phyloP scores from a whole-genome alignment of 2,113 vertebrate genomes.

The Sarotherodon lohbergeri region DNA sequence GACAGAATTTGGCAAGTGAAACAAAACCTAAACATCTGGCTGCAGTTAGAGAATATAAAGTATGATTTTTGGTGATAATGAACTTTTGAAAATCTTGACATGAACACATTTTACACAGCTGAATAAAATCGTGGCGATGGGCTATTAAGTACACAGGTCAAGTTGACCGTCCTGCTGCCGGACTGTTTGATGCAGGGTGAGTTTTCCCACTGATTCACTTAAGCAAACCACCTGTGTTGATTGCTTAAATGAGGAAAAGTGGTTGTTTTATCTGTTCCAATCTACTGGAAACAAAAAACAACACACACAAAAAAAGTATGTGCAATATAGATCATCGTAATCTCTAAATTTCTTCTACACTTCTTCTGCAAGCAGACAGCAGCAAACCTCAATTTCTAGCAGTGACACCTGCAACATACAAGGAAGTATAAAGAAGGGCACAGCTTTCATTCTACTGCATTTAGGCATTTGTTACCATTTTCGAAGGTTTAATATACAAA shows the following conservation, averaged over 20 bases:
- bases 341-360: background rate
- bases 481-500: background rate
- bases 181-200: background rate
- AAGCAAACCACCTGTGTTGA: background rate
- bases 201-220: too few species aligned
- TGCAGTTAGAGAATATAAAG: background rate
- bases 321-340: background rate
- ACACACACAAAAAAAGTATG: background rate
- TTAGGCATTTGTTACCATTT: background rate
- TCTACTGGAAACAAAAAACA: background rate
- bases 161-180: background rate
- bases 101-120: background rate
- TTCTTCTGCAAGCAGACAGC: background rate
- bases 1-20: background rate
- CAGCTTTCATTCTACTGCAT: background rate
- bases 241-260: background rate
- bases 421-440: background rate
- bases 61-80: background rate
- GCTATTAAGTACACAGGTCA: background rate
- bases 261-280: background rate
- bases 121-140: background rate
- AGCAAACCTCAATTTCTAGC: background rate
- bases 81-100: background rate
- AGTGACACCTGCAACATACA: background rate
- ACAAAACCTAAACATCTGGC: background rate